Evolutionary conservation across 2,888 invertebrate species (phyloP).

Genomic region (Gymnoscelis rufifasciata): DNA sequence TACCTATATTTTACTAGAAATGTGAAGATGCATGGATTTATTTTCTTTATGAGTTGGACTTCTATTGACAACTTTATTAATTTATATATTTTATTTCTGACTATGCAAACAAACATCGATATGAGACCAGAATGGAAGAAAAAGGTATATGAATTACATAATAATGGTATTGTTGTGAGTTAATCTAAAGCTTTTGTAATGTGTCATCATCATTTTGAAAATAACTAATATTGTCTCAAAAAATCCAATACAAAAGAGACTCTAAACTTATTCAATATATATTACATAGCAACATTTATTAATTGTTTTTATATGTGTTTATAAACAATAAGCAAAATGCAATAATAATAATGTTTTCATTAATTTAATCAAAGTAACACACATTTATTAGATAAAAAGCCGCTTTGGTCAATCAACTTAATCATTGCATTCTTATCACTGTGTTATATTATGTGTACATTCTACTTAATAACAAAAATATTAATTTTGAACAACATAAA

Average conservation of each 20-base stretch:
- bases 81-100: slow-evolving; percentile 53
- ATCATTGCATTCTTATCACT: too few relatives aligned
- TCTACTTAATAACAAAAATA: too few relatives aligned
- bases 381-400: too few relatives aligned
- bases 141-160: slow-evolving; percentile 53
- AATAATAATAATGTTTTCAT: too few relatives aligned
- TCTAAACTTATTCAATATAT: background rate
- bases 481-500: too few relatives aligned
- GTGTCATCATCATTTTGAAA: slow-evolving; percentile 6
- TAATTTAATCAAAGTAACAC: too few relatives aligned
- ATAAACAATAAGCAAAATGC: background rate
- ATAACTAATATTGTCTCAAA: slow-evolving; percentile 5
- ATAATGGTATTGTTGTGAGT: slow-evolving; percentile 16
- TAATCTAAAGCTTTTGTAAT: slow-evolving; percentile 23
- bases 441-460: too few relatives aligned
- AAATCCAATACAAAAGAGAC: slow-evolving; percentile 1
- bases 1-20: too few relatives aligned
- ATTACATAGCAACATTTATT: slow-evolving; percentile 5
- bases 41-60: background rate
- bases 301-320: background rate
- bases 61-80: background rate
- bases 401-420: too few relatives aligned
- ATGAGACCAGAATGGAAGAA: slow-evolving; percentile 74
- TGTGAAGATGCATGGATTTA: background rate
- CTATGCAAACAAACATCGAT: slow-evolving; percentile 68